phyloP scores from a whole-genome alignment of 2,113 vertebrate species.

The Phylloscopus whistleri region DNA sequence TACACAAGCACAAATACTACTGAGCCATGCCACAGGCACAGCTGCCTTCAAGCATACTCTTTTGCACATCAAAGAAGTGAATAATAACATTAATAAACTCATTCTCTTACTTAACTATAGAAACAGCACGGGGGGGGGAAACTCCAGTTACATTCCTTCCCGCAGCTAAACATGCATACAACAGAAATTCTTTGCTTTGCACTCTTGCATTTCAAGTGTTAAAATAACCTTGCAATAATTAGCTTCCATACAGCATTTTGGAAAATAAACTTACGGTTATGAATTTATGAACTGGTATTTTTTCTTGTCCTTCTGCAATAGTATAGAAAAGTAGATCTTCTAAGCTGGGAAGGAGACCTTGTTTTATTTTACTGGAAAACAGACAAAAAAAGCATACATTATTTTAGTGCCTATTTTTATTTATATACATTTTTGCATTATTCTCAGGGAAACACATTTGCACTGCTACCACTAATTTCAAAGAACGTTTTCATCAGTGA shows the following conservation, averaged over 20 bases:
- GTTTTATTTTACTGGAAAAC: constrained; percentile 85
- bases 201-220: not conserved
- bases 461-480: not conserved
- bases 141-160: not conserved
- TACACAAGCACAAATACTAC: not conserved
- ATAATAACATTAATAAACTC: not conserved
- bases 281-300: constrained; percentile 96
- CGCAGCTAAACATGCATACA: fast-evolving
- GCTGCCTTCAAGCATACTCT: not conserved
- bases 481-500: not conserved
- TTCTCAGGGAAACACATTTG: not conserved
- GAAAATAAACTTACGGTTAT: constrained; percentile 86
- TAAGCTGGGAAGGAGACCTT: constrained; percentile 93
- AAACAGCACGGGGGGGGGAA: fast-evolving
- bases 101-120: not conserved
- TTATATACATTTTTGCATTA: not conserved
- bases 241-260: not conserved
- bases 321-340: constrained; percentile 99
- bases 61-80: not conserved
- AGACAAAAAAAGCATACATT: not conserved
- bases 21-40: not conserved
- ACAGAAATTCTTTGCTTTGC: not conserved
- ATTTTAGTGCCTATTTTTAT: not conserved
- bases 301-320: constrained; percentile 97
- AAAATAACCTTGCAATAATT: not conserved